A percentile compares a stretch with the other conserved stretches of the same genome.
These are phyloP conservation scores for Stegodyphus mimosarum DNA, from an alignment of 1,140 invertebrate species.

Conservation along the genomic window DNA sequence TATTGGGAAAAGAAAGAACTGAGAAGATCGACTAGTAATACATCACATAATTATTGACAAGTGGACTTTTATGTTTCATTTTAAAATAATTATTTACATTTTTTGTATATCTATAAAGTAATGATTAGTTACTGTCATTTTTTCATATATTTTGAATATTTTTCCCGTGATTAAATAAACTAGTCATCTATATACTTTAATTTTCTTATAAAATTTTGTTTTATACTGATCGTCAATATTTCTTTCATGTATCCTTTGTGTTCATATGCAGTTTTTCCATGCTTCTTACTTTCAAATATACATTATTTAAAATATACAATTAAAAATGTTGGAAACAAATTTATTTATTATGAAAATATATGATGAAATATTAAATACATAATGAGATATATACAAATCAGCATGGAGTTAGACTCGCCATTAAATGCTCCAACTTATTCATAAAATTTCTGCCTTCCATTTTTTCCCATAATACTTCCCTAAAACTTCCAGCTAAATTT, in stretches of 20 bases:
- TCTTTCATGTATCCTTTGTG: not conserved
- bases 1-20: conserved; percentile 19
- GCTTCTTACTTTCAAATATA: not conserved
- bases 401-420: conserved; percentile 82
- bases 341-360: not conserved
- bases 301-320: not conserved
- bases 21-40: no score
- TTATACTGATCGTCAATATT: no score
- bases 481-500: conserved; percentile 82
- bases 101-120: no score
- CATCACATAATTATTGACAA: no score
- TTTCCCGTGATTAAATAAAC: no score
- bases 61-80: no score
- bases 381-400: conserved; percentile 67
- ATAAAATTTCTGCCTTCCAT: conserved; percentile 98
- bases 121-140: no score
- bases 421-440: conserved; percentile 95
- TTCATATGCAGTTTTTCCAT: not conserved
- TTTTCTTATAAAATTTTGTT: no score
- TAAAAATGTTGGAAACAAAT: not conserved
- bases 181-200: no score
- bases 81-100: no score
- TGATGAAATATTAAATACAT: conserved; percentile 2
- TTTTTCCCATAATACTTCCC: conserved; percentile 91
- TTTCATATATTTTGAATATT: no score